Evolutionary conservation across 1,140 invertebrate species (phyloP).

Genomic region (Drosophila sproati): DNA sequence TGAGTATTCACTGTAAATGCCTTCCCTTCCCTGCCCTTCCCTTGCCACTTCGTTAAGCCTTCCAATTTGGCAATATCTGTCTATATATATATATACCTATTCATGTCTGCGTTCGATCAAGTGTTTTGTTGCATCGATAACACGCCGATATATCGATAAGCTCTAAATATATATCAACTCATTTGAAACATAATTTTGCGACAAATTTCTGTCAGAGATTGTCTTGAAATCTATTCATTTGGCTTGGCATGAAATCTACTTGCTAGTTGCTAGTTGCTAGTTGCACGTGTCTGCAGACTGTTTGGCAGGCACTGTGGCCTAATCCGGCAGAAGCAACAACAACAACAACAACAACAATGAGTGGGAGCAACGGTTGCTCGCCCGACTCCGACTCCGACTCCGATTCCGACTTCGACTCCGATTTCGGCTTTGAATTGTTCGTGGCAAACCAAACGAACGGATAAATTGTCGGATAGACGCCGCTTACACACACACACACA

Average conservation of each 20-base stretch:
- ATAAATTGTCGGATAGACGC: constrained; percentile 49
- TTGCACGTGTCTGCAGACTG: background rate
- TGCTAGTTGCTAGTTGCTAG: too few relatives aligned
- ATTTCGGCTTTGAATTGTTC: constrained; percentile 24
- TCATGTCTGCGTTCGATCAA: too few relatives aligned
- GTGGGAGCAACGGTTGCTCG: constrained; percentile 9
- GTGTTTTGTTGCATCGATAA: too few relatives aligned
- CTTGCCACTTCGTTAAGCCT: too few relatives aligned
- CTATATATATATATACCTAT: too few relatives aligned
- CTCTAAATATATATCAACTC: background rate
- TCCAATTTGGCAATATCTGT: too few relatives aligned
- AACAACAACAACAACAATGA: background rate
- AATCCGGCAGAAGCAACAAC: constrained; percentile 31
- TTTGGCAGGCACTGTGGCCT: constrained; percentile 40
- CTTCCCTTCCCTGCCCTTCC: too few relatives aligned
- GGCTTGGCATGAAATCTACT: too few relatives aligned
- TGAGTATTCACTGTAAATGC: background rate
- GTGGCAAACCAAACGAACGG: constrained; percentile 18
- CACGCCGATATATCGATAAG: too few relatives aligned
- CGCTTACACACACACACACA: constrained; percentile 29
- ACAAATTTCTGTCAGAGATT: too few relatives aligned
- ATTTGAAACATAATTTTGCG: background rate
- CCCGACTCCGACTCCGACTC: constrained; percentile 25
- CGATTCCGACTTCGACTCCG: constrained; percentile 17
- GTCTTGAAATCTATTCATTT: too few relatives aligned